These are phyloP conservation scores for Thera britannica DNA, from an alignment of 2,888 invertebrate genomes.

Conservation along the genomic window DNA sequence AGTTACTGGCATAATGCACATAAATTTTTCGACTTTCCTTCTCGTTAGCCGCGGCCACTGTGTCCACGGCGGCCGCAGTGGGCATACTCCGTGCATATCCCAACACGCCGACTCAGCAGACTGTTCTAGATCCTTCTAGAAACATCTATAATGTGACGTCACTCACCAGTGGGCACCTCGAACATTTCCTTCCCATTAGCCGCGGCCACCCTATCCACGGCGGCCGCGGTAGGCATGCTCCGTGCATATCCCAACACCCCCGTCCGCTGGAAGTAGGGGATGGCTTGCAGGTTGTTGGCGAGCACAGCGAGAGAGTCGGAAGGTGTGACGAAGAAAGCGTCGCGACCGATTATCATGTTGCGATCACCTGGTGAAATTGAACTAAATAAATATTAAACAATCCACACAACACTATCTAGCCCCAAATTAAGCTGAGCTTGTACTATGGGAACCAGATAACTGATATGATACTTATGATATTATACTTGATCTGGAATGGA, in stretches of 20 bases:
- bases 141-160: no score
- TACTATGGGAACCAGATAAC: no score
- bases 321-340: conserved; percentile 98
- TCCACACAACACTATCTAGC: no score
- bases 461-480: no score
- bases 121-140: no score
- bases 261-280: conserved; percentile 96
- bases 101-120: conserved; percentile 81
- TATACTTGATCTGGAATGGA: no score
- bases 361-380: conserved; percentile 86
- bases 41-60: conserved; percentile 91
- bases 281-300: conserved; percentile 94
- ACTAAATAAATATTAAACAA: no score
- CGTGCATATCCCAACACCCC: conserved; percentile 96
- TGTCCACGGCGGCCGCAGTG: conserved; percentile 86
- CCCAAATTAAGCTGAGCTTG: no score
- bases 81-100: conserved; percentile 75
- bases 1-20: no score
- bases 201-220: conserved; percentile 94
- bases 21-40: no score
- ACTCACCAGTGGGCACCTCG: conserved; percentile 89
- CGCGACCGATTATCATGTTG: conserved; percentile 98
- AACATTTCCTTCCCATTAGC: conserved; percentile 91
- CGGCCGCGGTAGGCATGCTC: conserved; percentile 99
- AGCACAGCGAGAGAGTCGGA: conserved; percentile 98